Conservation (phyloP, 2,888 invertebrate species). For the Napeogenes inachia region DNA sequence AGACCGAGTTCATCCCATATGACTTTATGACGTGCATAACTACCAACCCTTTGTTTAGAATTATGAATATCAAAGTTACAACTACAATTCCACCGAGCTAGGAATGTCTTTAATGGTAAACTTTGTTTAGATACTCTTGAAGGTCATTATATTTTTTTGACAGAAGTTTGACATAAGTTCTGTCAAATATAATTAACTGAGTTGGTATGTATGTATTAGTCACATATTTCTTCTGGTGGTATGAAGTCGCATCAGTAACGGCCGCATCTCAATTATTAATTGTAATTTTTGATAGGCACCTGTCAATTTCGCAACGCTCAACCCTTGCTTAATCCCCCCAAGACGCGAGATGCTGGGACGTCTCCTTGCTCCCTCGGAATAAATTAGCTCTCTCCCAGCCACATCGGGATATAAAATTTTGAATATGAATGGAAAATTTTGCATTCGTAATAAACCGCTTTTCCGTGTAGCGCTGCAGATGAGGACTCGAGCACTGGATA, state of each 20-base stretch:
- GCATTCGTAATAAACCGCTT: constrained; percentile 89
- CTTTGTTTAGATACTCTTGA: too few species aligned
- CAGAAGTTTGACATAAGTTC: too few species aligned
- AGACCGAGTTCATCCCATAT: not conserved
- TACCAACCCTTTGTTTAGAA: constrained; percentile 4
- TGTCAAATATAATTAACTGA: too few species aligned
- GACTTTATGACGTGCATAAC: not conserved
- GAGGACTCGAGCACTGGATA: constrained; percentile 67
- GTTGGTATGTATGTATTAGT: not conserved
- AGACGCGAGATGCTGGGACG: constrained; percentile 67
- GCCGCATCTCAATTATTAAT: constrained; percentile 74
- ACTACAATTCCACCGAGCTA: too few species aligned
- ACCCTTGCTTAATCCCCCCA: constrained; percentile 75
- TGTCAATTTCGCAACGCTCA: constrained; percentile 74
- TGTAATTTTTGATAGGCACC: constrained; percentile 78
- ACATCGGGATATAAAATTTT: constrained; percentile 91
- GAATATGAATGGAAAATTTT: constrained; percentile 93
- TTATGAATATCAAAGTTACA: constrained; percentile 1
- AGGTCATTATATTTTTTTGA: not conserved
- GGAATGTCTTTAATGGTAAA: too few species aligned
- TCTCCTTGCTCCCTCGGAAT: constrained; percentile 79
- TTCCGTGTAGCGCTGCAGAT: constrained; percentile 71
- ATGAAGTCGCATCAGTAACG: constrained; percentile 36
- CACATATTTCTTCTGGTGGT: constrained; percentile 10
- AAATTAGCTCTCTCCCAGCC: constrained; percentile 84